Base-by-base conservation (phyloP, 2,113 vertebrate genomes). In the Halichoerus grypus region DNA sequence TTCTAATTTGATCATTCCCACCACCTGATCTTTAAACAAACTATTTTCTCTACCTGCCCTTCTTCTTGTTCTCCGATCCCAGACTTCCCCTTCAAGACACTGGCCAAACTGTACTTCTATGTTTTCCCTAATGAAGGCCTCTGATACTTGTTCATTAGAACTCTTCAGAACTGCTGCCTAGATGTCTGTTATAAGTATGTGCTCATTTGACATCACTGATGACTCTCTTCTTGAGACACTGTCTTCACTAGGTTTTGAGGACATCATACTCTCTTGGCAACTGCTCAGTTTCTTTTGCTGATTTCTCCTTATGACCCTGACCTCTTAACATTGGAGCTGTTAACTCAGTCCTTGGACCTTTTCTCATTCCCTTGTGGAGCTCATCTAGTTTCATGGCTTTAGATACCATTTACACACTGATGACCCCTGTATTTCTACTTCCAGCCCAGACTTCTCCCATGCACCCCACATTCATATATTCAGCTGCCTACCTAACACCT, bases 221-320 rank as follows among this genome's bases (percentile, higher is more conserved):
- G 72, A 39, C 4, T 59, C 1, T 72, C 36, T 96, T 93, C 63
- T 67, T 67, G 31, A 65, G 74, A 59, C 16, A 55, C 39, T 26
- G 46, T 53, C 21, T 94, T 55, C 4, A 7, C 11, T 28, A 72
- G 15, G n/a, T 69, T 51, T 53, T 39, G 31, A 80, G 65, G 31
- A 57, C 11, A 76, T 42, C 16, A 79, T 14, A 26, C 7, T 82
- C 1, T 91, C 24, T 81, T 72, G 46, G 39, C 5, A 83, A 65
- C 42, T 80, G 71, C 61, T 88, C 19, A 33, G n/a, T n/a, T 96
- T 92, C 83, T 80, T 91, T 80, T 49, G 57, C 61, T 71, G 55
- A 36, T 67, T 46, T 89, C 49, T 71, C 21, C 36, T 65, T 33
- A 28, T 28, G 59, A 71, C 28, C 11, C n/a, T 86, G 65, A 91